Evolutionary conservation across 2,113 vertebrate genomes (phyloP).

Genomic region (Chelonoidis abingdonii): DNA sequence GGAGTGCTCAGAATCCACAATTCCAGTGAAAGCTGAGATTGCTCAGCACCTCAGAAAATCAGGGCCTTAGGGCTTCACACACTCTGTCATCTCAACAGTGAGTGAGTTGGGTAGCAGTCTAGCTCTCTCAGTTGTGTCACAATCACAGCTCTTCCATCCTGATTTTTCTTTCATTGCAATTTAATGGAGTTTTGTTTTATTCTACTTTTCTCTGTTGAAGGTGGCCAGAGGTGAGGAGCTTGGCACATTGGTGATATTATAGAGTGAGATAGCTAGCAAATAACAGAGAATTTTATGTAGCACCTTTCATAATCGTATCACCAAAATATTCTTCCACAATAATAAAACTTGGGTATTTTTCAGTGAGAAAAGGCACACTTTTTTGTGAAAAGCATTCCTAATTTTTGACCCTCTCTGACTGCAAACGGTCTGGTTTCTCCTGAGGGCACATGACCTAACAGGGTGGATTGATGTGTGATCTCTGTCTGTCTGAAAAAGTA

Average conservation of each 20-base stretch:
- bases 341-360: not conserved
- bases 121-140: fast-evolving
- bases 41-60: not conserved
- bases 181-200: not conserved
- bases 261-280: not conserved
- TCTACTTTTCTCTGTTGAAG: not conserved
- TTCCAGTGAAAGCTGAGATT: not conserved
- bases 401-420: not conserved
- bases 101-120: not conserved
- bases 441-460: not conserved
- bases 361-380: not conserved
- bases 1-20: not conserved
- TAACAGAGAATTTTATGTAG: not conserved
- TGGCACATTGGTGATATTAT: not conserved
- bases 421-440: not conserved
- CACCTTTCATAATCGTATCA: not conserved
- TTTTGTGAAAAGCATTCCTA: not conserved
- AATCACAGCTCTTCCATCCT: not conserved
- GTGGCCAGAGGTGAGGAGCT: not conserved
- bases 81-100: not conserved
- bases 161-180: not conserved
- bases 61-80: not conserved
- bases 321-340: not conserved
- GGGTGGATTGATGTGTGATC: not conserved
- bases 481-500: not conserved